Conservation (phyloP, 2,113 vertebrate species). For the Lepisosteus osseus region DNA sequence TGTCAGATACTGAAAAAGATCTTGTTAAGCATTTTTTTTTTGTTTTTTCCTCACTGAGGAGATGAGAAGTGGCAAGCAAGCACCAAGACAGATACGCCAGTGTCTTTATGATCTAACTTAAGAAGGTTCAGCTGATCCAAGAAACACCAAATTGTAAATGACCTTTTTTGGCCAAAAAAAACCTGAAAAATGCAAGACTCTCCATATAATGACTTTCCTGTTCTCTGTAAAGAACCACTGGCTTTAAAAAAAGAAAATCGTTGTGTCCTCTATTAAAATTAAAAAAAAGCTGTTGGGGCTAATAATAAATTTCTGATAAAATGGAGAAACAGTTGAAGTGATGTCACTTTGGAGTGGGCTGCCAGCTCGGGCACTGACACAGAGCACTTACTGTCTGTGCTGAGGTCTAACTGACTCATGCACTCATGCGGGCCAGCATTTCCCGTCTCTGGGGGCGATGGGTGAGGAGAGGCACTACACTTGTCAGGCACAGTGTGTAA, state of each 20-base stretch:
- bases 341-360: no score
- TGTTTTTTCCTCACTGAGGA: not conserved
- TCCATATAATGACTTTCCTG: no score
- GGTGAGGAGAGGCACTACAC: not conserved
- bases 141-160: constrained; percentile 4
- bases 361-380: no score
- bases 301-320: no score
- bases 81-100: not conserved
- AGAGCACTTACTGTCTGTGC: not conserved
- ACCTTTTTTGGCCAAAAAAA: not conserved
- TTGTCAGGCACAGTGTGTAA: not conserved
- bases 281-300: no score
- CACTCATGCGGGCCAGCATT: not conserved
- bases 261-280: no score
- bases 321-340: no score
- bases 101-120: constrained; percentile 6
- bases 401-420: not conserved
- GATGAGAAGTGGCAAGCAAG: not conserved
- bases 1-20: not conserved
- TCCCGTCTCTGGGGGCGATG: not conserved
- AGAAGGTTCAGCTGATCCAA: not conserved
- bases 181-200: not conserved
- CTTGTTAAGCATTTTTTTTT: not conserved
- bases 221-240: no score
- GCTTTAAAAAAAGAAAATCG: no score